Evolutionary conservation across 2,797 vertebrate genomes (phyloP).

Genomic region (Melanotaenia nigrans): DNA sequence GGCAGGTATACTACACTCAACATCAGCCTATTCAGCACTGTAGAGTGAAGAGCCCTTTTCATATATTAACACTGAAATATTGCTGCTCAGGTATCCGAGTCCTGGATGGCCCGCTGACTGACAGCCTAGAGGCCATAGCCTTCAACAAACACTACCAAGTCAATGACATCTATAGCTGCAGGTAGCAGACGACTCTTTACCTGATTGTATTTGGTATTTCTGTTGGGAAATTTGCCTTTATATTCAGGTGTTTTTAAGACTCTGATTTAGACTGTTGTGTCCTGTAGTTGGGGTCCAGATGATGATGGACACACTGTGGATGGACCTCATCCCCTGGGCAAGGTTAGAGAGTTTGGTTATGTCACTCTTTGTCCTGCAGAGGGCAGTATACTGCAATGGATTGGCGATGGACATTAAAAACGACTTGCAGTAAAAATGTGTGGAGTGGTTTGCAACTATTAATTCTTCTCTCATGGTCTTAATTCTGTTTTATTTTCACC

Average conservation of each 20-base stretch:
- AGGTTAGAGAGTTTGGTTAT: constrained; percentile 76
- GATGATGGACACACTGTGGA: constrained; percentile 97
- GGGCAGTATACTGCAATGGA: constrained; percentile 50
- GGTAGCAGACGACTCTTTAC: constrained; percentile 76
- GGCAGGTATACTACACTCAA: constrained; percentile 82
- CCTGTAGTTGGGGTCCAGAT: constrained; percentile 95
- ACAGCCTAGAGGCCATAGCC: constrained; percentile 97
- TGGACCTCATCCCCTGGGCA: constrained; percentile 95
- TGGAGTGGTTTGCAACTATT: not conserved
- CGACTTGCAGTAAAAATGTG: not conserved
- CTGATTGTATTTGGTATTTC: not conserved
- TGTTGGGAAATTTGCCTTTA: not conserved
- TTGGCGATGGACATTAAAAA: not conserved
- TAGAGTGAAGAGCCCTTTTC: not conserved
- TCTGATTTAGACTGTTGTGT: constrained; percentile 14
- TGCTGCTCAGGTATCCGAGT: constrained; percentile 90
- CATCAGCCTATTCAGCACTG: rapidly evolving
- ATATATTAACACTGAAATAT: not conserved
- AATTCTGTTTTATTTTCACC: not conserved
- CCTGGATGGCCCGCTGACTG: constrained; percentile 94
- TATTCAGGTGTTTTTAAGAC: not conserved
- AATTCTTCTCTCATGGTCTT: not conserved
- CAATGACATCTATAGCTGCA: constrained; percentile 99
- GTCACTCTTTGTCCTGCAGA: constrained; percentile 59
- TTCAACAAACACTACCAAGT: constrained; percentile 99